phyloP scores from a whole-genome alignment of 2,888 invertebrate genomes.

The Andrena haemorrhoa region DNA sequence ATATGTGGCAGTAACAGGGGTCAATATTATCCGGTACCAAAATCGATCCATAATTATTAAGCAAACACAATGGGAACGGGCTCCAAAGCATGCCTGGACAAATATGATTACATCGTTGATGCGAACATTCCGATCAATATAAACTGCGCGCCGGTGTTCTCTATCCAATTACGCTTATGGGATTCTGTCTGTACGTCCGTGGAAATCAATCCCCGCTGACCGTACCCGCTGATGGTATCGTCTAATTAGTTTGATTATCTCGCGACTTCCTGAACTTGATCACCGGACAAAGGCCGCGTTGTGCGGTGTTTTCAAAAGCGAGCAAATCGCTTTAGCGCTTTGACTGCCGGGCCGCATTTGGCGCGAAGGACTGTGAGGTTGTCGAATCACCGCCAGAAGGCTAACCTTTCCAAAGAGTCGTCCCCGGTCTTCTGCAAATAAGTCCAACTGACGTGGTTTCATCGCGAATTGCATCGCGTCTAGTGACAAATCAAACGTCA shows the following conservation, averaged over 20 bases:
- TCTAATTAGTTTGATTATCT: slow-evolving; percentile 71
- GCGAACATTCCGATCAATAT: slow-evolving; percentile 73
- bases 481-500: slow-evolving; percentile 4
- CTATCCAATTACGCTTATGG: slow-evolving; percentile 72
- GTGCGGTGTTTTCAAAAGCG: slow-evolving; percentile 10
- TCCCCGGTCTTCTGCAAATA: background rate
- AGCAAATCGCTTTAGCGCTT: background rate
- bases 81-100: slow-evolving; percentile 72
- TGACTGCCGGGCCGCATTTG: background rate
- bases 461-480: background rate
- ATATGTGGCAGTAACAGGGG: slow-evolving; percentile 57
- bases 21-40: slow-evolving; percentile 70
- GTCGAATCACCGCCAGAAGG: too few species aligned
- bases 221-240: slow-evolving; percentile 59
- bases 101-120: slow-evolving; percentile 74
- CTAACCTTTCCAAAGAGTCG: background rate
- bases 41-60: slow-evolving; percentile 74
- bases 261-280: slow-evolving; percentile 50
- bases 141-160: slow-evolving; percentile 68
- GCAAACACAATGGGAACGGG: slow-evolving; percentile 69
- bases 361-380: too few species aligned
- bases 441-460: background rate
- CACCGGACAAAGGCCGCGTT: slow-evolving; percentile 20
- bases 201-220: slow-evolving; percentile 70
- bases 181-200: slow-evolving; percentile 56